Evolutionary conservation across 2,888 invertebrate species (phyloP).

Genomic region (Lochmaea crataegi): DNA sequence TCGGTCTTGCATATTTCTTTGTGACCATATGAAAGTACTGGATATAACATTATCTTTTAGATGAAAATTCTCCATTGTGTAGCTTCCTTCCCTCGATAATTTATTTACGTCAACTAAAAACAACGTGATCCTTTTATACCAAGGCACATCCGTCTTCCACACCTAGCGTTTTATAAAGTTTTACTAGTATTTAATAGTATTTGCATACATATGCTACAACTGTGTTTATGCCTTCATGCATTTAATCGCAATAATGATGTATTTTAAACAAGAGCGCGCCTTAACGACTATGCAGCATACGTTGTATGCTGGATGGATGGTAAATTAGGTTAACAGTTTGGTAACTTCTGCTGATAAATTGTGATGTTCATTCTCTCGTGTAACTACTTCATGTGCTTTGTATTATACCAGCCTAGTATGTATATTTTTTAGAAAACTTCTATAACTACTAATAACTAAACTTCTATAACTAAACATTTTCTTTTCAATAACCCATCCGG

Average conservation of each 20-base stretch:
- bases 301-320: constrained; percentile 19
- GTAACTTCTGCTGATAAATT: constrained; percentile 8
- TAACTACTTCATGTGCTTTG: background rate
- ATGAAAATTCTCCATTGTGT: background rate
- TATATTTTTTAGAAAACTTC: background rate
- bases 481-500: too few relatives aligned
- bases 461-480: too few relatives aligned
- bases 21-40: too few relatives aligned
- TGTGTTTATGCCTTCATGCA: constrained; percentile 38
- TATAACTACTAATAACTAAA: too few relatives aligned
- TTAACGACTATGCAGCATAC: constrained; percentile 19
- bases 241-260: constrained; percentile 42
- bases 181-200: constrained; percentile 10
- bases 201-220: constrained; percentile 38
- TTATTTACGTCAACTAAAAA: background rate
- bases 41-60: too few relatives aligned
- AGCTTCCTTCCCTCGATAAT: background rate
- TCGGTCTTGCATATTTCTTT: too few relatives aligned
- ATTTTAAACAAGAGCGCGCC: constrained; percentile 31
- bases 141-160: background rate
- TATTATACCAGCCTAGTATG: background rate
- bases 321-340: constrained; percentile 12
- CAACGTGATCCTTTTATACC: background rate
- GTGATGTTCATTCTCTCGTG: constrained; percentile 1
- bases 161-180: background rate